Conservation (phyloP, 2,888 invertebrate species). For the Siphonodentalium dalli region DNA sequence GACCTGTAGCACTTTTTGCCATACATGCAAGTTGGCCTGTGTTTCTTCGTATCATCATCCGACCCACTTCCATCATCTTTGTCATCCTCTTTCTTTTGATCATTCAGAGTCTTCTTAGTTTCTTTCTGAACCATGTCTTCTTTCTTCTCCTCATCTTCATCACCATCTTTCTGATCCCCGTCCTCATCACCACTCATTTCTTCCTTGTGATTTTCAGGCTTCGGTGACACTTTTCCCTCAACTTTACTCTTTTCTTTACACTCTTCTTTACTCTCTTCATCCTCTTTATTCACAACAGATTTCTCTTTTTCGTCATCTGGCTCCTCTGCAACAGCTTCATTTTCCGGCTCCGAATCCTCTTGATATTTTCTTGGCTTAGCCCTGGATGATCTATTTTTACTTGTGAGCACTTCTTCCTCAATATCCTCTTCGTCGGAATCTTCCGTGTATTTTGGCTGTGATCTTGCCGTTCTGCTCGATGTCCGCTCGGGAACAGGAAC, state of each 20-base stretch:
- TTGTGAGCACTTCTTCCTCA: slow-evolving; percentile 9
- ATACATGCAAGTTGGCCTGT: slow-evolving; percentile 42
- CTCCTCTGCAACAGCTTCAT: background rate
- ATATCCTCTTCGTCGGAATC: slow-evolving; percentile 17
- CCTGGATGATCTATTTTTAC: too few species aligned
- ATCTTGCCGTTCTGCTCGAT: too few species aligned
- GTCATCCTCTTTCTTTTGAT: background rate
- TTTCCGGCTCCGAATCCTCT: slow-evolving; percentile 10
- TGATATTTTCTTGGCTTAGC: slow-evolving; percentile 6
- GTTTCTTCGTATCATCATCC: slow-evolving; percentile 22
- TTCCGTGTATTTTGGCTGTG: slow-evolving; percentile 6
- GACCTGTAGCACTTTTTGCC: slow-evolving; percentile 59
- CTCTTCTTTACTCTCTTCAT: slow-evolving; percentile 3
- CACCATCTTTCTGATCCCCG: background rate
- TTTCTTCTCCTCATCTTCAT: background rate
- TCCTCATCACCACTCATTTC: background rate
- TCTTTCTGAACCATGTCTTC: background rate
- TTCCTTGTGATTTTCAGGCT: too few species aligned
- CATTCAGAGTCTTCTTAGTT: background rate
- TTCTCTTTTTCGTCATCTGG: background rate
- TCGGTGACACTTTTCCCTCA: too few species aligned
- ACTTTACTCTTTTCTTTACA: background rate
- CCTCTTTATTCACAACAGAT: background rate
- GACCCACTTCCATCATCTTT: background rate
- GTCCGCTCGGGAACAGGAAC: too few species aligned